Evolutionary conservation across 2,888 invertebrate genomes (phyloP), one percentile per base, ranked within the genome.

Genomic region (Lordiphosa fenestrarum): DNA sequence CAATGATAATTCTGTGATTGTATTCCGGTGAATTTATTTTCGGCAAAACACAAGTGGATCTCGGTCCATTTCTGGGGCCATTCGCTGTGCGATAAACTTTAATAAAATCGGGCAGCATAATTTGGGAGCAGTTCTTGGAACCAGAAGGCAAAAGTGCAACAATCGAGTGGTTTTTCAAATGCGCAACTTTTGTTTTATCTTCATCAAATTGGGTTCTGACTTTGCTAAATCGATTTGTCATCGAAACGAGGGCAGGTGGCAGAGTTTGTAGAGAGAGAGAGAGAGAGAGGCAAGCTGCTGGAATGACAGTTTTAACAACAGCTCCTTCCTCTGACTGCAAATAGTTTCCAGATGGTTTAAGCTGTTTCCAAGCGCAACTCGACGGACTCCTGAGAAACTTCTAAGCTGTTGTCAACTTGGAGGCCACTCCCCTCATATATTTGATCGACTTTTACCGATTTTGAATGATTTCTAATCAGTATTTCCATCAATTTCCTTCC

Each of bases 1-100:
- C 76, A 85, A 73, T 84, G 85, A 85, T 85, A 84, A 82, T 76
- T 76, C 82, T 69, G 74, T 80, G 80, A 84, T 84, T 77, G 77
- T 82, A 66, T 78, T 81, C 70, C 46, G 38, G 51, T 21, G 66
- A 72, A 72, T 44, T 46, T 37, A 56, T 46, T 30, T 36, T 42
- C 23, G 21, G 46, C 40, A 33, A 47, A 7, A 15, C 37, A 51
- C 60, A 59, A 59, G 60, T 59, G 51, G 58, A 53, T 9, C 30
- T 30, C 30, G 3, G 9, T 12, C 33, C 13, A 12, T 15, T 30
- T 35, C n/a, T 30, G 37, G 33, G 23, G 37, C 21, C 47, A 41
- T 41, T 44, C 30, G 12, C 25, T 21, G 37, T 12, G 38, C 33
- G 25, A 41, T 58, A 46, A 53, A 55, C 53, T 60, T 68, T 68